A percentile compares a stretch with the other conserved stretches of the same genome.
These are phyloP conservation scores for Nothocercus nigrocapillus DNA, from an alignment of 2,113 vertebrate species.

Conservation along the genomic window DNA sequence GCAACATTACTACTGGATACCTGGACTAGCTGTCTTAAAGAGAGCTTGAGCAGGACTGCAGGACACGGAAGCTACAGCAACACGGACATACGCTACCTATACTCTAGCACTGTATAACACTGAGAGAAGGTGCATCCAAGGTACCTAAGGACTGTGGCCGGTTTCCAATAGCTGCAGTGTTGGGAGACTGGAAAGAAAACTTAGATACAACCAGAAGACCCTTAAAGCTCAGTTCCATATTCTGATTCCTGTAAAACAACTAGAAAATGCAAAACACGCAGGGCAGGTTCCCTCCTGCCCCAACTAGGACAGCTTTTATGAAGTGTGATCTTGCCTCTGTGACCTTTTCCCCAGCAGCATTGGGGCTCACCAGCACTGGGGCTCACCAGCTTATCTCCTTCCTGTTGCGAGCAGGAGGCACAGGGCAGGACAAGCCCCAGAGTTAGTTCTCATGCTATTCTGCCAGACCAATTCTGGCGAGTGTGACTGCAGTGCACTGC, in stretches of 20 bases:
- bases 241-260: not conserved
- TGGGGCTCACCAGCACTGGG: not conserved
- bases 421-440: rapidly evolving
- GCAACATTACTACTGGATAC: slow-evolving; percentile 18
- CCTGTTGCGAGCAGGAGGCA: not conserved
- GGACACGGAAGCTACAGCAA: slow-evolving; percentile 14
- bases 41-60: not conserved
- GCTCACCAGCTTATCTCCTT: not conserved
- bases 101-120: not conserved
- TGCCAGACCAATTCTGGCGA: not conserved
- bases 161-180: not conserved
- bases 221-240: not conserved
- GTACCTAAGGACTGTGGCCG: not conserved
- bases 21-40: not conserved
- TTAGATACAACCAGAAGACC: not conserved
- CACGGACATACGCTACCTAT: not conserved
- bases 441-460: not conserved
- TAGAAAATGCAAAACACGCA: not conserved
- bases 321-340: rapidly evolving
- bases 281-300: not conserved
- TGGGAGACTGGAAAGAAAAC: not conserved
- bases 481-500: not conserved
- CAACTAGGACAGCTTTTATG: not conserved
- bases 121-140: not conserved
- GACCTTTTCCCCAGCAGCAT: not conserved